phyloP scores from a whole-genome alignment of 2,113 vertebrate species.

The Prionailurus bengalensis region DNA sequence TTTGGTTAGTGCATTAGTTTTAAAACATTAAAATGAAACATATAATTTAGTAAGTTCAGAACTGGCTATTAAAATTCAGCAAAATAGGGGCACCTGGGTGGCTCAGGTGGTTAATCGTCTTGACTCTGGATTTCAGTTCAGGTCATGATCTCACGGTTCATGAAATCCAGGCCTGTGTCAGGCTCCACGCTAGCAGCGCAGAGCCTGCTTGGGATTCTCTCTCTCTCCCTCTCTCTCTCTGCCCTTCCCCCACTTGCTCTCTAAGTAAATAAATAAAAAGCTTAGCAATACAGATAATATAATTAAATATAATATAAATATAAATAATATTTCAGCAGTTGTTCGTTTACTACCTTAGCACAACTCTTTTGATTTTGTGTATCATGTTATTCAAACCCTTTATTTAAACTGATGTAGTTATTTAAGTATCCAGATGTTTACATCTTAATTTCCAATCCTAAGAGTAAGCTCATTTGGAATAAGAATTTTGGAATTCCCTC shows the following conservation, averaged over 20 bases:
- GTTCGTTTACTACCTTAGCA: not conserved
- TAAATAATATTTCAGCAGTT: not conserved
- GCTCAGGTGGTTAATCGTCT: not conserved
- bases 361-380: not conserved
- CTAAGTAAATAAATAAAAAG: not conserved
- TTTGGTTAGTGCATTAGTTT: not conserved
- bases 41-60: not conserved
- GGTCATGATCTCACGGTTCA: not conserved
- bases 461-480: not conserved
- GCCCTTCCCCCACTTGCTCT: not conserved
- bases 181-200: too few species aligned
- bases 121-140: not conserved
- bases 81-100: not conserved
- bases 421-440: not conserved
- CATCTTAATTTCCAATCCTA: not conserved
- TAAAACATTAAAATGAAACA: not conserved
- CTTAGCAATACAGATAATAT: not conserved
- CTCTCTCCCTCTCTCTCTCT: not conserved
- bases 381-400: not conserved
- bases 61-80: not conserved
- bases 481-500: not conserved
- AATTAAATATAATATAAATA: not conserved
- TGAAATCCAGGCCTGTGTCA: not conserved
- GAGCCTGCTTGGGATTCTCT: not conserved
- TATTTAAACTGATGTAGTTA: not conserved